Conservation (phyloP, 2,797 vertebrate genomes). For the Cephalopachus bancanus region DNA sequence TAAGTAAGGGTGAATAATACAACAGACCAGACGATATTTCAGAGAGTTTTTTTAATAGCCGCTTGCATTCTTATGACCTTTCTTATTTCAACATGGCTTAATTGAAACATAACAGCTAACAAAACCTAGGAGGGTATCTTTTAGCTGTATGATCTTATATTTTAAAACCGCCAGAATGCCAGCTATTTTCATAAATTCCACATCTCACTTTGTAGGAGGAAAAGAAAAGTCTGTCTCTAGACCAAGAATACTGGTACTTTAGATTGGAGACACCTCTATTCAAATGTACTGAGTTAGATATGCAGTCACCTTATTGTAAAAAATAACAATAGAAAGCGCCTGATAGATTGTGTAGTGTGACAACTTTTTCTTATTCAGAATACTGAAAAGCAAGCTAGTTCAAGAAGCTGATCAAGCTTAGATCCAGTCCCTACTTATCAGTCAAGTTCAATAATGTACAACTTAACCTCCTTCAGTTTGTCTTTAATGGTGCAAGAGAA, state of each 20-base stretch:
- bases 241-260: conserved; percentile 8
- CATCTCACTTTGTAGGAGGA: background rate
- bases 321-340: background rate
- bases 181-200: background rate
- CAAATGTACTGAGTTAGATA: background rate
- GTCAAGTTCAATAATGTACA: background rate
- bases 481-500: background rate
- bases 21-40: background rate
- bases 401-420: background rate
- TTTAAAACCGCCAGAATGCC: conserved; percentile 14
- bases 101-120: background rate
- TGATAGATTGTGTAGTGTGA: background rate
- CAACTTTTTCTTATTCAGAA: conserved; percentile 34
- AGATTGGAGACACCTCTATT: background rate
- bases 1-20: background rate
- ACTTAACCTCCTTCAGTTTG: background rate
- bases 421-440: background rate
- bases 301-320: background rate
- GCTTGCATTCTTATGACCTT: background rate
- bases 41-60: background rate
- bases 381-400: background rate
- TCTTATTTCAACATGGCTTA: background rate
- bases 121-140: background rate
- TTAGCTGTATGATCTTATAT: background rate
- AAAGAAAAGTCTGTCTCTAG: background rate